Evolutionary conservation across 2,888 invertebrate genomes (phyloP).

Genomic region (Syritta pipiens): DNA sequence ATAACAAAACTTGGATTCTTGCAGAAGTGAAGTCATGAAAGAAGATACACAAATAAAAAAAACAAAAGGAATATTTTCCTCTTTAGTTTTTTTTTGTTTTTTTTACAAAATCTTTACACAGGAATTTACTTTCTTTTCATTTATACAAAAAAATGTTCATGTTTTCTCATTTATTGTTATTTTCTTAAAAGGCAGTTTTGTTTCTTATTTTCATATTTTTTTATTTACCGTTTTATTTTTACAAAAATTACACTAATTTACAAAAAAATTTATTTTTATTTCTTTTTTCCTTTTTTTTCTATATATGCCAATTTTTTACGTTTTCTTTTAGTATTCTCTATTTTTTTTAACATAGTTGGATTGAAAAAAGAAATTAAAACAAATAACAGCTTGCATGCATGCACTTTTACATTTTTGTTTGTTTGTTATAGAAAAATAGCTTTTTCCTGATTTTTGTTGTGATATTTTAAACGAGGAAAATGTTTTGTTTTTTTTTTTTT

Average conservation of each 20-base stretch:
- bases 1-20: background rate
- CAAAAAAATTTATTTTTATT: conserved; percentile 53
- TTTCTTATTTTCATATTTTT: conserved; percentile 47
- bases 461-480: background rate
- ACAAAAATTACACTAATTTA: conserved; percentile 69
- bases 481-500: background rate
- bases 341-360: conserved; percentile 9
- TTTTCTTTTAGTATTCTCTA: background rate
- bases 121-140: conserved; percentile 38
- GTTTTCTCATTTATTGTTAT: conserved; percentile 55
- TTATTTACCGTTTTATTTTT: conserved; percentile 29
- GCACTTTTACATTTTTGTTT: conserved; percentile 36
- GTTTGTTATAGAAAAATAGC: conserved; percentile 3
- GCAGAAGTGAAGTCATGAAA: conserved; percentile 46
- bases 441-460: conserved; percentile 2
- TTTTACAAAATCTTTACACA: conserved; percentile 64
- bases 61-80: conserved; percentile 1
- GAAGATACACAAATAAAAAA: conserved; percentile 7
- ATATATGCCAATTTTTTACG: conserved; percentile 16
- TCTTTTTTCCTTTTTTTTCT: conserved; percentile 17
- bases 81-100: conserved; percentile 15
- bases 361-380: conserved; percentile 9
- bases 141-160: conserved; percentile 63
- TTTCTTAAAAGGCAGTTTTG: conserved; percentile 68
- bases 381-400: conserved; percentile 58